A percentile compares a stretch with the other conserved stretches of the same genome.
These are phyloP conservation scores for Jaculus jaculus DNA, from an alignment of 2,113 vertebrate species.

Conservation along the genomic window DNA sequence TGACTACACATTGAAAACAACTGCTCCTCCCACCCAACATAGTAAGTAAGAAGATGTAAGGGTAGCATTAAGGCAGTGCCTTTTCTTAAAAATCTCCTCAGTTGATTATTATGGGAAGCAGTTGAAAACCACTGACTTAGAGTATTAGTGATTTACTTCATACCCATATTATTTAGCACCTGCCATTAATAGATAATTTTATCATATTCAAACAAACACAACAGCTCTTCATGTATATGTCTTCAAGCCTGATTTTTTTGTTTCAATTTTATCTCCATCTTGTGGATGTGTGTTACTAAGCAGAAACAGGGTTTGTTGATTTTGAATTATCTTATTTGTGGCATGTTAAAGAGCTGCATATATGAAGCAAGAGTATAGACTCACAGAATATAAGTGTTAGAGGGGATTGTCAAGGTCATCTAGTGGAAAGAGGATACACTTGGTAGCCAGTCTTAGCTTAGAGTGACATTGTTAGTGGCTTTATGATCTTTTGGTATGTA, in stretches of 20 bases:
- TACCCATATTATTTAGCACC: background rate
- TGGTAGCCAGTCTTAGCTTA: background rate
- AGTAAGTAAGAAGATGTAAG: background rate
- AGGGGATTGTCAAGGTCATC: background rate
- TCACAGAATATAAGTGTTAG: background rate
- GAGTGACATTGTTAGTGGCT: background rate
- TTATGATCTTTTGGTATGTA: background rate
- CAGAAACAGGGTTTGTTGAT: background rate
- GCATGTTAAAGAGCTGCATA: background rate
- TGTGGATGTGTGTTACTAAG: background rate
- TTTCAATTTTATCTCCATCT: background rate
- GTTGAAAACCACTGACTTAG: background rate
- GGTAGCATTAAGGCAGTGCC: background rate
- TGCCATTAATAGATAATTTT: background rate
- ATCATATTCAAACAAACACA: slow-evolving; percentile 37
- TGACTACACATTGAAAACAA: background rate
- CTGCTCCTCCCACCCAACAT: background rate
- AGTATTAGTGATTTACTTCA: slow-evolving; percentile 4
- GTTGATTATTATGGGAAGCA: background rate
- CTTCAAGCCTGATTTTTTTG: background rate
- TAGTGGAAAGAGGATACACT: background rate
- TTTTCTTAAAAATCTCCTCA: background rate
- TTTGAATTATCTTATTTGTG: background rate
- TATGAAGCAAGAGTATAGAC: background rate
- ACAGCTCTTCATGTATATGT: background rate